Evolutionary conservation across 1,140 invertebrate species (phyloP), one percentile per base, ranked within the genome.

Genomic region (Leptopilina boulardi): DNA sequence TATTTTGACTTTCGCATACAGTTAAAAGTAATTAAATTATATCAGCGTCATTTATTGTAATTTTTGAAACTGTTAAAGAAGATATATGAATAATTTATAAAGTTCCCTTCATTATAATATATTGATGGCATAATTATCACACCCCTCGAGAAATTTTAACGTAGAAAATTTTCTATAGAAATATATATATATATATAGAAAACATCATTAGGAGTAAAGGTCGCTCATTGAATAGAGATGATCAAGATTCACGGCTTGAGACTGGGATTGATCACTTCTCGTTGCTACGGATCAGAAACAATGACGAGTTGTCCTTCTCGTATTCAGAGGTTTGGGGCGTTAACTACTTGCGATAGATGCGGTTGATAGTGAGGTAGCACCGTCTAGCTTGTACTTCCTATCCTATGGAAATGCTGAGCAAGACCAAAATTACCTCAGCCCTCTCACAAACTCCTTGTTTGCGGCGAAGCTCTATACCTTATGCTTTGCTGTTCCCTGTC

Each of bases 391-490:
- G 72, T 76, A 77, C 78, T 47, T 83, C 79, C 81, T 81, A 82
- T 81, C 71, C 75, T 81, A 77, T 82, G 80, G 84, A 85, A 89
- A 87, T 80, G 84, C 87, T 86, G 86, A 88, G 86, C 87, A 87
- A 87, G 86, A 84, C 83, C 83, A 75, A 87, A 88, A 88, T 89
- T 87, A 85, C 85, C 88, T 81, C 81, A 83, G 59, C 23, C 26
- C 34, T 38, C n/a, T 66, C 59, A n/a, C 59, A 81, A 77, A 73
- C 81, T 83, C 82, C 87, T 86, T 86, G 85, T 87, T 87, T 85
- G 84, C 76, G 84, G 84, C 80, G 82, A 80, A 82, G 84, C 83
- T 82, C 34, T 38, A n/a, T n/a, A 72, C 76, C 76, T 80, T 56
- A n/a, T n/a, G 23, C 79, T 77, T 19, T 71, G 47, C 75, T 75